A percentile compares a stretch with the other conserved stretches of the same genome.
These are phyloP conservation scores for Megalops cyprinoides DNA, from an alignment of 2,797 vertebrate species.

Conservation along the genomic window DNA sequence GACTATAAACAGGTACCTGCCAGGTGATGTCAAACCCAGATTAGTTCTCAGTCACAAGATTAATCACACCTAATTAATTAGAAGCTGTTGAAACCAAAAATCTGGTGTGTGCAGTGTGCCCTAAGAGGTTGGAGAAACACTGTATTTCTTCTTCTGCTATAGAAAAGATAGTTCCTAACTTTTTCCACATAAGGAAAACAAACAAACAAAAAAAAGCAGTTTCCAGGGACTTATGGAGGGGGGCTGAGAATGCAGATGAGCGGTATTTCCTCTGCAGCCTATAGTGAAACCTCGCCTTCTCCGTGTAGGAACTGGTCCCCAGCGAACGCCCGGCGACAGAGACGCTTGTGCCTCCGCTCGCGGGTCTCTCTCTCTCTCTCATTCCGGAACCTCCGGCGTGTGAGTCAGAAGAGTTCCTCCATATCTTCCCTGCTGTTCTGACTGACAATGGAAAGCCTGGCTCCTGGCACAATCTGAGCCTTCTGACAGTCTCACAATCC, in stretches of 20 bases:
- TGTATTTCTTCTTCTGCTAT: not conserved
- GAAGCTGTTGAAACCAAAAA: not conserved
- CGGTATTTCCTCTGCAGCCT: not conserved
- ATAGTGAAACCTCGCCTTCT: not conserved
- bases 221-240: not conserved
- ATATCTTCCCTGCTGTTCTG: not conserved
- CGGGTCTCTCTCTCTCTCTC: not conserved
- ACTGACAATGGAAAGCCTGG: not conserved
- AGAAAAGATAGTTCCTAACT: not conserved
- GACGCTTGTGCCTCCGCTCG: not conserved
- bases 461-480: not conserved
- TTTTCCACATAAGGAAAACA: not conserved
- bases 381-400: not conserved
- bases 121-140: not conserved
- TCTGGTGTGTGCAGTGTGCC: not conserved
- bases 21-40: not conserved
- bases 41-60: not conserved
- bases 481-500: not conserved
- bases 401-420: not conserved
- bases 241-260: not conserved
- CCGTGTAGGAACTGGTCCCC: not conserved
- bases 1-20: too few relatives aligned
- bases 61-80: not conserved
- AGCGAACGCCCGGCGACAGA: not conserved
- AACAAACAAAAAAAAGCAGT: not conserved